Conservation (phyloP, 2,888 invertebrate species). For the Tridacna gigas region DNA sequence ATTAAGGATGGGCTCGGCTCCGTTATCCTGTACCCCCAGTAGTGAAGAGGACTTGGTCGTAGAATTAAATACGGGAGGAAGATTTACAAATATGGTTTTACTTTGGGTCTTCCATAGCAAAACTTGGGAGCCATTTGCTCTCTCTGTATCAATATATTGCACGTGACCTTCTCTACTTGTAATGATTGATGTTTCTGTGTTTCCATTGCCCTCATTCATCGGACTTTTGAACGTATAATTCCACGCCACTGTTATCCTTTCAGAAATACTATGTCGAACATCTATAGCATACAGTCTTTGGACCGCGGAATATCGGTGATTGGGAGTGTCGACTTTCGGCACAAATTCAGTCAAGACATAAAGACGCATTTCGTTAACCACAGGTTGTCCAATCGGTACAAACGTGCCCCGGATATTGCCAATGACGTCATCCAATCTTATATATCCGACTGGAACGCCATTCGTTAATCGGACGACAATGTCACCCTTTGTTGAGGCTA, state of each 20-base stretch:
- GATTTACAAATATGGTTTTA: conserved; percentile 32
- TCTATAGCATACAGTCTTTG: conserved; percentile 61
- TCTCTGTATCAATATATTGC: neutral
- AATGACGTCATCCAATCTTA: conserved; percentile 48
- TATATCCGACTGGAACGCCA: conserved; percentile 48
- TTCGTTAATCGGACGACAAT: conserved; percentile 50
- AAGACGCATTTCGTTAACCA: conserved; percentile 52
- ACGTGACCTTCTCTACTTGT: neutral
- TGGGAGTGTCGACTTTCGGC: conserved; percentile 19
- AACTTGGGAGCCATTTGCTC: conserved; percentile 13
- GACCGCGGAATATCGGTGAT: neutral
- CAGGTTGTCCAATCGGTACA: conserved; percentile 57
- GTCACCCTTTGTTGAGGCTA: conserved; percentile 48
- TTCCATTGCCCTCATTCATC: neutral
- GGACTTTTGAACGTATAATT: conserved; percentile 17
- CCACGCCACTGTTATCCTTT: conserved; percentile 56
- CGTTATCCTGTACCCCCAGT: conserved; percentile 37
- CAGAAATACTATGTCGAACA: conserved; percentile 40
- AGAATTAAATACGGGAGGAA: conserved; percentile 30
- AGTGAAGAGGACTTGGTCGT: conserved; percentile 11
- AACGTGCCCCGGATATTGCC: conserved; percentile 50
- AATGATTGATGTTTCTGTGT: neutral
- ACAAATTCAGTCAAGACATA: conserved; percentile 62
- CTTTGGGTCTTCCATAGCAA: conserved; percentile 16
- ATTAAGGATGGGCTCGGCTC: conserved; percentile 6